Evolutionary conservation across 2,113 vertebrate species (phyloP).

Genomic region (Quiscalus mexicanus): DNA sequence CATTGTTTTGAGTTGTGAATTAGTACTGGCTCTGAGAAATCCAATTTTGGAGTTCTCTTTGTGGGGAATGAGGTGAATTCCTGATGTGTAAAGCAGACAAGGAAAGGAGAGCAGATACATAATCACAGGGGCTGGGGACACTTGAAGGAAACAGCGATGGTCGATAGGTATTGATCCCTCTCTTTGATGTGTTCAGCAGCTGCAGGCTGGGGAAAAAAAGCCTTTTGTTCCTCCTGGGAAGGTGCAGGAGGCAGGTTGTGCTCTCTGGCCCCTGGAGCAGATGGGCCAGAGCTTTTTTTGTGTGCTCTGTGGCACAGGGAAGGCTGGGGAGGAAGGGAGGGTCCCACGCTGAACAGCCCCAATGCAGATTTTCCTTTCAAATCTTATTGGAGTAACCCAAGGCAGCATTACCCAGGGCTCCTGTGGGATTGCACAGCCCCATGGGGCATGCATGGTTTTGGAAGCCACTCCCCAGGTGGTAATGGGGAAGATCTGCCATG

Average conservation of each 20-base stretch:
- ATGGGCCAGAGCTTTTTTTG: background rate
- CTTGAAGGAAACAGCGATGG: background rate
- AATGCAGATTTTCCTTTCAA: background rate
- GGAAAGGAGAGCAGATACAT: background rate
- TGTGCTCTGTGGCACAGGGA: background rate
- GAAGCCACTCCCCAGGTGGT: background rate
- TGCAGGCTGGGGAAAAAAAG: background rate
- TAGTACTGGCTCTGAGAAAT: background rate
- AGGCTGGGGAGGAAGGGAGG: background rate
- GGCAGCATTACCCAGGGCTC: background rate
- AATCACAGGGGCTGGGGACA: constrained; percentile 2
- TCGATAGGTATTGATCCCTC: constrained; percentile 59
- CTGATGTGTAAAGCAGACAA: background rate
- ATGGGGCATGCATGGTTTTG: background rate
- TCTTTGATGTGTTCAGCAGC: background rate
- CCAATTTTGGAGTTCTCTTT: background rate
- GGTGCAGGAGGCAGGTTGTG: background rate
- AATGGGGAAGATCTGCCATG: background rate
- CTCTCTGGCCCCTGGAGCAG: background rate
- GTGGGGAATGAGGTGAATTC: background rate
- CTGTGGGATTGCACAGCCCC: background rate
- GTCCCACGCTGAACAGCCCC: background rate
- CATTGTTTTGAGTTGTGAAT: background rate
- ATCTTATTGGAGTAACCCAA: background rate
- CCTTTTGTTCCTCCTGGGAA: constrained; percentile 31